Evolutionary conservation across 2,113 vertebrate species (phyloP), one percentile per base, ranked within the genome.

Genomic region (Serinus canaria): DNA sequence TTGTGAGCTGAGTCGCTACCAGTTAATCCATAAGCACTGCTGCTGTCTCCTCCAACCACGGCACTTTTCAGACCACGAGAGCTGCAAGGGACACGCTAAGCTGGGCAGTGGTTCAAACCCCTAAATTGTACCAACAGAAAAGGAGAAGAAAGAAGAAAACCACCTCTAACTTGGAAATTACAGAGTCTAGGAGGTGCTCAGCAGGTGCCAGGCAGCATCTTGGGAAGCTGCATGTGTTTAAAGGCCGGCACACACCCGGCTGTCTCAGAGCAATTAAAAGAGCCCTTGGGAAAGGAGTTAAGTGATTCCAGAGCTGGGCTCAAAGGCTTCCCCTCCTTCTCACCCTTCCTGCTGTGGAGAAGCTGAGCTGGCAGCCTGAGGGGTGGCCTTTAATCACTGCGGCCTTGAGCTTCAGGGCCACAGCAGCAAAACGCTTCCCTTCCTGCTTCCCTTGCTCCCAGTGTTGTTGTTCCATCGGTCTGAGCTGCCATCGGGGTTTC

Each of bases 211-310:
- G 49, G 84, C 47, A 49, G 87, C 52, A 13, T 52, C 39, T 33
- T 2, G 52, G 85, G 66, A 67, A 75, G 52, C 46, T 30, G 12
- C 0, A 0, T 0, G 1, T 44, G 43, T 10, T 78, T n/a, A 27
- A 69, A 66, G 44, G 83, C 75, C 49, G 30, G 17, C 49, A n/a
- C 49, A 46, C 31, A 11, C 9, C 2, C 22, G 1, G 5, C 60
- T 46, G 66, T 10, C 89, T 81, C 73, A 47, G 15, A 67, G 77
- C 64, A 91, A 83, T 74, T 52, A 37, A 24, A 52, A 55, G 63
- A 74, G 76, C 28, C 83, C 47, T 27, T 35, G 18, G 80, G 89
- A 64, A 95, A 92, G 64, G 39, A 89, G 52, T 70, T 37, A 77
- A 92, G 43, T 50, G 77, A 91, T 70, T 84, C 60, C 49, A 70